Evolutionary conservation across 2,113 vertebrate genomes (phyloP).

Genomic region (Sceloporus tristichus): DNA sequence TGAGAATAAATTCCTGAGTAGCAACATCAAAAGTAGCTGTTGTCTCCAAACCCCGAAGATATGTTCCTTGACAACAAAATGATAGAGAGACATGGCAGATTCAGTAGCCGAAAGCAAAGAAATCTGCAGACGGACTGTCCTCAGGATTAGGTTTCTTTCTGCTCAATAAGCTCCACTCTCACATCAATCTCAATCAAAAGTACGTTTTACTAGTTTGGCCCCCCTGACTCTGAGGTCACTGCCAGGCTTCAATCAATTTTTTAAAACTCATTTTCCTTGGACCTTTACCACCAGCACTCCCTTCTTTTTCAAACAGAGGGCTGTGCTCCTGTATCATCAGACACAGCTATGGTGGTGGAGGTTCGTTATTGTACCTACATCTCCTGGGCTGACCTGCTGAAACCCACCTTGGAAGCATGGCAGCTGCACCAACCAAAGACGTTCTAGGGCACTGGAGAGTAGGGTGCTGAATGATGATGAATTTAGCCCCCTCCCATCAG

Average conservation of each 20-base stretch:
- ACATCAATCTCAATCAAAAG: background rate
- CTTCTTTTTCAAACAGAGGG: background rate
- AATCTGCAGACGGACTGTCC: too few species aligned
- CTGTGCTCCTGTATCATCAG: too few species aligned
- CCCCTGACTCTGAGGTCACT: background rate
- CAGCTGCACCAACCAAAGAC: too few species aligned
- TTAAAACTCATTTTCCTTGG: background rate
- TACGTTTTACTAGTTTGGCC: background rate
- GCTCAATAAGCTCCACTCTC: background rate
- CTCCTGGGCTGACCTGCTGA: too few species aligned
- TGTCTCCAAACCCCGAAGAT: constrained; percentile 83
- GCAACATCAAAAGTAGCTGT: constrained; percentile 79
- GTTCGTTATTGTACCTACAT: too few species aligned
- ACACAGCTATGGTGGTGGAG: too few species aligned
- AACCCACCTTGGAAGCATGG: too few species aligned
- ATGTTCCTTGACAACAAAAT: constrained; percentile 75
- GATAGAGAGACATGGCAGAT: background rate
- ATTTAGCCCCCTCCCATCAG: too few species aligned
- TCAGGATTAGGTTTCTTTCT: background rate
- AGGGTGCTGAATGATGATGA: too few species aligned
- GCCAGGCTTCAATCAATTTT: background rate
- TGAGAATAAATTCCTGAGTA: constrained; percentile 83
- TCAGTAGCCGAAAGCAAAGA: background rate
- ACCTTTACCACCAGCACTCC: background rate
- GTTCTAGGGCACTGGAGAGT: too few species aligned